Conservation (phyloP, 2,888 invertebrate species). For the Diarsia rubi region DNA sequence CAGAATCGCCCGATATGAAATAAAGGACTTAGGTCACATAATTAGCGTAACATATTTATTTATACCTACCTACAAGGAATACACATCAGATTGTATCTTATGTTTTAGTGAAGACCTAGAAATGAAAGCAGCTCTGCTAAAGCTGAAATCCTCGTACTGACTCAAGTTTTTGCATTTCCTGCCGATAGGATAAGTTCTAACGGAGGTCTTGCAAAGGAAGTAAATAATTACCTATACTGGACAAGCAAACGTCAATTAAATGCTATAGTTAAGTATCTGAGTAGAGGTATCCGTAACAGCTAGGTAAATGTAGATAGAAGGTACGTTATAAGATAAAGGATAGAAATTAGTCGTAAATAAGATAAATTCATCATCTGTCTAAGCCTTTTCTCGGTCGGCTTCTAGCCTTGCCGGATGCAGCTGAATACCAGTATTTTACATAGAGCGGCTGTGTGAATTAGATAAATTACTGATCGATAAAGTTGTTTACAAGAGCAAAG, state of each 20-base stretch:
- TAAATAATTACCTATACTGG: conserved; percentile 21
- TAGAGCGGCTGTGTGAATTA: too few species aligned
- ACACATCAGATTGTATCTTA: background rate
- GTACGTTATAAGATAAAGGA: background rate
- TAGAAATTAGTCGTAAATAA: background rate
- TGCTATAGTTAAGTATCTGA: conserved; percentile 11
- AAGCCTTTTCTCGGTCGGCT: too few species aligned
- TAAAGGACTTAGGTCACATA: background rate
- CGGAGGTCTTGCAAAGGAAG: conserved; percentile 29
- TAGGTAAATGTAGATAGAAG: background rate
- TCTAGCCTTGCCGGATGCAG: too few species aligned
- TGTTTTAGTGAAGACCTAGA: conserved; percentile 1
- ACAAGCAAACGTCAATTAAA: conserved; percentile 20
- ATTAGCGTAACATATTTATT: background rate
- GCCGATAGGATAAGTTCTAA: conserved; percentile 28
- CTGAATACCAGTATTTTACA: too few species aligned
- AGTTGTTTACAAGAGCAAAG: too few species aligned
- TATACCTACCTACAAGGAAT: background rate
- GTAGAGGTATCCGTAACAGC: background rate
- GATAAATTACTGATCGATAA: too few species aligned
- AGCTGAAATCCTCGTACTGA: conserved; percentile 6
- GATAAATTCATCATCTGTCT: background rate
- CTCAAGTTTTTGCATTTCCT: conserved; percentile 40
- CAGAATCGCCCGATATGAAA: background rate
- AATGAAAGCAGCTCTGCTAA: conserved; percentile 26